Evolutionary conservation across 1,140 invertebrate genomes (phyloP).

Genomic region (Reticulitermes speratus): DNA sequence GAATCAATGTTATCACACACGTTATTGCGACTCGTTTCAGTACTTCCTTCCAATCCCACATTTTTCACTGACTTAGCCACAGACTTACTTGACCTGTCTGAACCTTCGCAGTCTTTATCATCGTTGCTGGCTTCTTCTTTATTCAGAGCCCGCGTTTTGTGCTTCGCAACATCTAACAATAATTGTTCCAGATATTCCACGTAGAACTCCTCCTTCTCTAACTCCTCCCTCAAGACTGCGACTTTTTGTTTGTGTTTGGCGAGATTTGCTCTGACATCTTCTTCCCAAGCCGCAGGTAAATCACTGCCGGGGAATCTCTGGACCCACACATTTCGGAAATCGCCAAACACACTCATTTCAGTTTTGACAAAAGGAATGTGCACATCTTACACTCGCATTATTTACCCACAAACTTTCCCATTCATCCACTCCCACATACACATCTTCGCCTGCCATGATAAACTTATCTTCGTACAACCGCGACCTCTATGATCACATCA

Average conservation of each 20-base stretch:
- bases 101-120: conserved; percentile 32
- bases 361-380: conserved; percentile 1
- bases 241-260: conserved; percentile 81
- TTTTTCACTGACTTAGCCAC: neutral
- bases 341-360: conserved; percentile 82
- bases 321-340: conserved; percentile 84
- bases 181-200: conserved; percentile 83
- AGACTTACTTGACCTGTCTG: neutral
- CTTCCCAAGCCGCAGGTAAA: conserved; percentile 85
- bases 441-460: neutral
- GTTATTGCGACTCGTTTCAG: conserved; percentile 34
- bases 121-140: conserved; percentile 30
- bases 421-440: no score
- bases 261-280: conserved; percentile 84
- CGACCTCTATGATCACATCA: no score
- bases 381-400: conserved; percentile 8
- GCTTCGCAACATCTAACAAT: conserved; percentile 77
- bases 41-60: neutral
- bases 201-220: conserved; percentile 87
- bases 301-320: conserved; percentile 85
- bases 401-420: neutral
- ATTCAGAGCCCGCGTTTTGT: conserved; percentile 47
- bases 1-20: conserved; percentile 31
- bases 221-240: conserved; percentile 71
- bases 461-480: neutral